These are phyloP conservation scores for Capitella teleta DNA, from an alignment of 1,140 invertebrate genomes.

Conservation along the genomic window DNA sequence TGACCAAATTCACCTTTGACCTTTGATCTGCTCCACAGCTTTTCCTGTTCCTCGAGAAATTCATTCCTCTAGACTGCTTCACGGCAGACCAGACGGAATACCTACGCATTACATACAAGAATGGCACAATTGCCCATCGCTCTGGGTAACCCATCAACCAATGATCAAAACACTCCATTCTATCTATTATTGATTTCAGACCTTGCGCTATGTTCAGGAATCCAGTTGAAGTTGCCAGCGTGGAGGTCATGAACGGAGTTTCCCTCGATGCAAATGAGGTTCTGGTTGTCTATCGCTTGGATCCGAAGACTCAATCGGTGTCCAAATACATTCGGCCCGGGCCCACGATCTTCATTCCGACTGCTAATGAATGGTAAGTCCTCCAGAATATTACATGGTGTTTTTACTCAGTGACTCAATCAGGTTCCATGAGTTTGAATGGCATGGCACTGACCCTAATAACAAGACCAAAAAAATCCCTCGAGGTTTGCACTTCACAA, in stretches of 20 bases:
- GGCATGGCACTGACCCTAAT: conserved; percentile 32
- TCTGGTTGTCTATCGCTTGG: conserved; percentile 25
- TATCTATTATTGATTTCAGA: conserved; percentile 21
- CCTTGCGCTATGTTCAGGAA: conserved; percentile 26
- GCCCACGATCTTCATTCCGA: conserved; percentile 30
- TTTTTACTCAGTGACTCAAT: background rate
- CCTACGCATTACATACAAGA: too few relatives aligned
- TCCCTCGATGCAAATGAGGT: conserved; percentile 36
- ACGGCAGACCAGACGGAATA: too few relatives aligned
- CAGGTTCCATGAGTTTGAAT: conserved; percentile 37
- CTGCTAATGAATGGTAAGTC: conserved; percentile 34
- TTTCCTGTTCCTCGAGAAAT: too few relatives aligned
- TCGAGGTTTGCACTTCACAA: conserved; percentile 20
- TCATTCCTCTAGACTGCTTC: too few relatives aligned
- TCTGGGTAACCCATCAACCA: too few relatives aligned
- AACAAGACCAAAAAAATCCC: conserved; percentile 28
- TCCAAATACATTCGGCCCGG: conserved; percentile 27
- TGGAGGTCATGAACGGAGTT: conserved; percentile 17
- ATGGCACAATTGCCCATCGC: too few relatives aligned
- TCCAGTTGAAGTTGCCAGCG: conserved; percentile 19
- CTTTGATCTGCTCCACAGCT: too few relatives aligned
- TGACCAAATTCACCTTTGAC: too few relatives aligned
- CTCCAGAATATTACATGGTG: background rate
- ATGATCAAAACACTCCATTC: too few relatives aligned
- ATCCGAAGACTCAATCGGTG: conserved; percentile 19